Base-by-base conservation (phyloP, 1,140 invertebrate species). In the Acromyrmex heyeri region DNA sequence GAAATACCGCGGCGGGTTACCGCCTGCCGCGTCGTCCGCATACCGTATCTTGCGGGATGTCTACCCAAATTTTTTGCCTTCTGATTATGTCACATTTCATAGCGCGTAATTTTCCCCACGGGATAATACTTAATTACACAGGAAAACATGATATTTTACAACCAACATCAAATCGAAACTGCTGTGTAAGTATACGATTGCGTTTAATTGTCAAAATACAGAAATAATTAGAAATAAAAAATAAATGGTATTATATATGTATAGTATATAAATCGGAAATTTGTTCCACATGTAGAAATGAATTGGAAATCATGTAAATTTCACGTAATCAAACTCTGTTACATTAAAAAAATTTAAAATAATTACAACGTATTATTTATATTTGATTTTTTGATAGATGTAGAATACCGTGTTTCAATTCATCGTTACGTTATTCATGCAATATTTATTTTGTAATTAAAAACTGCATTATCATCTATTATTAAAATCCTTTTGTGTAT, bases 1-100 rank as follows among this genome's bases (percentile, higher is more conserved):
- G 67, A 82, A 82, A 82, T 73, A 73, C 79, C 65, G 53, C 65
- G 24, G 14, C 8, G 30, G n/a, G 30, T 67, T 67, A 21, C 77
- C 64, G 64, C 30, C 38, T 69, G 16, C 62, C 48, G 34, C 18
- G 34, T 21, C 8, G 64, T 65, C 27, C n/a, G 77, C 77, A 69
- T 69, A 55, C 77, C 77, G 12, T 78, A 67, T 79, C 77, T 55
- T 57, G 16, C 64, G 48, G 48, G 16, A 81, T 55, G 77, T 81
- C 77, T 27, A 5, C 48, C 77, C 30, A 38, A 69, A 70, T 55
- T 81, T 81, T 81, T 81, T 81, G 16, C 50, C 30, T 70, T 38
- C 30, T 48, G 48, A 70, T 57, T 69, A 81, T 27, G n/a, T n/a
- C 44, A 27, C 27, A 30, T 81, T 70, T 57, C 62, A 69, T 55